Conservation (phyloP, 2,797 vertebrate species). For the Aselliscus stoliczkanus region DNA sequence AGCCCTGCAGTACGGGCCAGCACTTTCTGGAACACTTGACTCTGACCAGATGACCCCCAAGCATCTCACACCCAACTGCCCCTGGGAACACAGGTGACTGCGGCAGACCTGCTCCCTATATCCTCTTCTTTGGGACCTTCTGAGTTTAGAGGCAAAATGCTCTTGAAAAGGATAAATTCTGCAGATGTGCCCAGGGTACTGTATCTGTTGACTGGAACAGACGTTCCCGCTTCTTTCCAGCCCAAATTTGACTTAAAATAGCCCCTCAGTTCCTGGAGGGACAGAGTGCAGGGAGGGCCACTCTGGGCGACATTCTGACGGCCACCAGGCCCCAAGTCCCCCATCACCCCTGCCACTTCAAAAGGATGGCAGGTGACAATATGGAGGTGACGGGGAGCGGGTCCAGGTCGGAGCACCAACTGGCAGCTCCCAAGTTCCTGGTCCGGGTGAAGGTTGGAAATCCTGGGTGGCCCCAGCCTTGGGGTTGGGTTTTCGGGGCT, state of each 20-base stretch:
- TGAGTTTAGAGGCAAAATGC: too few relatives aligned
- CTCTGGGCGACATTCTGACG: too few relatives aligned
- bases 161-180: background rate
- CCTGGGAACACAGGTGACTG: background rate
- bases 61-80: background rate
- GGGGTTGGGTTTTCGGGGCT: accelerated
- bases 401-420: background rate
- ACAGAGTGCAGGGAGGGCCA: background rate
- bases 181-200: too few relatives aligned
- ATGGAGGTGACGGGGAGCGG: background rate
- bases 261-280: background rate
- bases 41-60: background rate
- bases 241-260: background rate
- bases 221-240: background rate
- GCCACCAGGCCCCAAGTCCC: background rate
- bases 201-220: too few relatives aligned
- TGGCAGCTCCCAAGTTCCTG: background rate
- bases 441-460: background rate
- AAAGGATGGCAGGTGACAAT: background rate
- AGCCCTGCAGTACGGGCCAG: background rate
- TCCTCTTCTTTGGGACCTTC: too few relatives aligned
- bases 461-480: background rate
- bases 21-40: background rate
- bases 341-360: too few relatives aligned
- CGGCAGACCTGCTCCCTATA: background rate